These are phyloP conservation scores for Brachystomella parvula DNA, from an alignment of 1,140 invertebrate genomes.

Conservation along the genomic window DNA sequence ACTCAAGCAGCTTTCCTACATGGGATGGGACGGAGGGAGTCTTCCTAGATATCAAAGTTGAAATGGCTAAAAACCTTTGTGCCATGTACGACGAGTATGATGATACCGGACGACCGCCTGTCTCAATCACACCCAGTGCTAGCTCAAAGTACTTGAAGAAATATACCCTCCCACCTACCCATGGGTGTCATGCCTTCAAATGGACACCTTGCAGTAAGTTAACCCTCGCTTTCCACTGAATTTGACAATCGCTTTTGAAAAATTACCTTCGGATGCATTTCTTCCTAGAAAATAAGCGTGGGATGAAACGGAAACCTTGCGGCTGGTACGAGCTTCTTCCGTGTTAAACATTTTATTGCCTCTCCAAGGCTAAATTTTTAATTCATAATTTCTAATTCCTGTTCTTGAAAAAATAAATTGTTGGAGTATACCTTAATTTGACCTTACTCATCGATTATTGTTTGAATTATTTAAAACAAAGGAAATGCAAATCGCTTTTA, in stretches of 20 bases:
- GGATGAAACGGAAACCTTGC: not conserved
- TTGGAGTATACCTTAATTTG: too few species aligned
- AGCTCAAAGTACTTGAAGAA: not conserved
- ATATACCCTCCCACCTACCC: not conserved
- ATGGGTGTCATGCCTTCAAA: not conserved
- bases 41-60: not conserved
- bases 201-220: conserved; percentile 5
- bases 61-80: not conserved
- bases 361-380: too few species aligned
- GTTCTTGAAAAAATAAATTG: too few species aligned
- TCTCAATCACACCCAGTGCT: not conserved
- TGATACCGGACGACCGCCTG: not conserved
- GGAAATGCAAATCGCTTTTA: too few species aligned
- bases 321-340: not conserved
- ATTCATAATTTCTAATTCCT: too few species aligned
- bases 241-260: too few species aligned
- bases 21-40: not conserved
- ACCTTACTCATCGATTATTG: too few species aligned
- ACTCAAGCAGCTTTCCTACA: not conserved
- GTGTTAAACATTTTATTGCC: too few species aligned
- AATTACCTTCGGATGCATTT: too few species aligned
- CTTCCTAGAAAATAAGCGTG: not conserved
- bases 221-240: not conserved
- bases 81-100: not conserved
- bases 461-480: too few species aligned